Evolutionary conservation across 1,140 invertebrate genomes (phyloP).

Genomic region (Trichoplusia ni): DNA sequence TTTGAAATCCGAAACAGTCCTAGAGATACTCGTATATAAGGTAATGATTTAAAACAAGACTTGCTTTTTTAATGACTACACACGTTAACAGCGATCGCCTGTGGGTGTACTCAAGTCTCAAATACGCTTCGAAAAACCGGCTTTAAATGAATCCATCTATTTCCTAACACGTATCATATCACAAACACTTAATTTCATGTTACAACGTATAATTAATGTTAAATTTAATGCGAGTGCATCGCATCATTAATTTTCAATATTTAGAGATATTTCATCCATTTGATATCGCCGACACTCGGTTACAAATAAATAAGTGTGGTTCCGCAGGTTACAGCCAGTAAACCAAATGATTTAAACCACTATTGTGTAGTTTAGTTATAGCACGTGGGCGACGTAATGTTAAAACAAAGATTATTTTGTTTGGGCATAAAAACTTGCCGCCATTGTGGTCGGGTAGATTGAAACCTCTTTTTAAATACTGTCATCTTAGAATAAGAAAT

Average conservation of each 20-base stretch:
- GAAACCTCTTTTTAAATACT: too few species aligned
- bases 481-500: too few species aligned
- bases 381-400: constrained; percentile 20
- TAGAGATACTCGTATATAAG: too few species aligned
- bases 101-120: too few species aligned
- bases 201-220: constrained; percentile 10
- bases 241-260: neutral
- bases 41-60: too few species aligned
- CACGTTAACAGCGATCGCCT: too few species aligned
- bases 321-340: constrained; percentile 19
- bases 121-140: too few species aligned
- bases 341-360: constrained; percentile 25
- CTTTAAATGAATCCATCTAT: too few species aligned
- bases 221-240: neutral
- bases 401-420: constrained; percentile 28
- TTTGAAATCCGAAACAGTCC: too few species aligned
- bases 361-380: constrained; percentile 22
- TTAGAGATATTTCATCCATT: constrained; percentile 7
- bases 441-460: too few species aligned
- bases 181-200: neutral
- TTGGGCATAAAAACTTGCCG: neutral
- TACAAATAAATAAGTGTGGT: neutral
- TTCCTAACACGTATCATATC: too few species aligned
- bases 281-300: neutral
- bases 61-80: too few species aligned